Evolutionary conservation across 2,797 vertebrate species (phyloP).

Genomic region (Argyrosomus regius): DNA sequence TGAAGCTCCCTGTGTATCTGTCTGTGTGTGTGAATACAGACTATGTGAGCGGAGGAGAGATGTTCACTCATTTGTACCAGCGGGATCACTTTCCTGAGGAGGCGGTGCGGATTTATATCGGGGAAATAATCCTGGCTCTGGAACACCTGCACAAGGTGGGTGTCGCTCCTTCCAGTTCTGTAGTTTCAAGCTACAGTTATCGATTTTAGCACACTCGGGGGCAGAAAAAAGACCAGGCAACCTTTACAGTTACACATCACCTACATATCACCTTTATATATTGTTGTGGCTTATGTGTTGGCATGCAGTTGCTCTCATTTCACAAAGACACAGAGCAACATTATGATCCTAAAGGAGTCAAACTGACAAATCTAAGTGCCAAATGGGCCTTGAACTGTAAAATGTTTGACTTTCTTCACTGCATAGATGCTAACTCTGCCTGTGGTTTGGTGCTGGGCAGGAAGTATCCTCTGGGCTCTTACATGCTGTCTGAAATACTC

Average conservation of each 20-base stretch:
- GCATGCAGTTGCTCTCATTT: neutral
- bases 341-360: neutral
- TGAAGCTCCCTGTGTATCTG: constrained; percentile 54
- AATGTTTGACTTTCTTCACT: constrained; percentile 9
- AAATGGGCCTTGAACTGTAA: neutral
- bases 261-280: neutral
- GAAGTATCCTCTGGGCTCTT: constrained; percentile 1
- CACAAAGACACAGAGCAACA: neutral
- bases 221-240: neutral
- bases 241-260: neutral
- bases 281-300: neutral
- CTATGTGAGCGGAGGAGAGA: constrained; percentile 95
- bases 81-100: constrained; percentile 93
- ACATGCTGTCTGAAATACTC: constrained; percentile 16
- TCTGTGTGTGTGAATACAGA: constrained; percentile 82
- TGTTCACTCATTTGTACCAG: constrained; percentile 96
- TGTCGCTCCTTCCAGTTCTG: neutral
- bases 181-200: neutral
- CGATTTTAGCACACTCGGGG: neutral
- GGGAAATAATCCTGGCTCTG: constrained; percentile 93
- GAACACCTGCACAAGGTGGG: constrained; percentile 94
- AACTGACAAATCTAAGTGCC: too few relatives aligned
- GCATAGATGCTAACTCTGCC: neutral
- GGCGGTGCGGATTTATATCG: constrained; percentile 92
- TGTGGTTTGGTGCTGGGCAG: constrained; percentile 2